phyloP scores from a whole-genome alignment of 2,888 invertebrate genomes.

The Antheraea assamensis region DNA sequence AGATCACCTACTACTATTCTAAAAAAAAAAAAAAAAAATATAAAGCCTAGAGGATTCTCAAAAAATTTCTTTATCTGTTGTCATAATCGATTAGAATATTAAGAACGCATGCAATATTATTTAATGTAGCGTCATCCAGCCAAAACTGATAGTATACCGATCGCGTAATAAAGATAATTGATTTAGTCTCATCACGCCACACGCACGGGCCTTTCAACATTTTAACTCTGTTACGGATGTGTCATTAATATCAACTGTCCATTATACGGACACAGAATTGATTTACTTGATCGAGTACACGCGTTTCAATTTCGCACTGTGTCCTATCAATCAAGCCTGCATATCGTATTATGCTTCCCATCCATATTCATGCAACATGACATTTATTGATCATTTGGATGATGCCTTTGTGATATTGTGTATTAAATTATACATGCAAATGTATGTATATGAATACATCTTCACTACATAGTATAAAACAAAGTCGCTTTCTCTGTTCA shows the following conservation, averaged over 20 bases:
- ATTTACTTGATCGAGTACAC: slow-evolving; percentile 14
- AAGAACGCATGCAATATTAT: too few species aligned
- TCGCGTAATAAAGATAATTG: background rate
- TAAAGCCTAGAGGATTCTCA: too few species aligned
- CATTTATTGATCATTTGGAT: slow-evolving; percentile 10
- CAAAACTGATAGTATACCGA: background rate
- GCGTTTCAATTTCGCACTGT: slow-evolving; percentile 20
- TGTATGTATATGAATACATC: too few species aligned
- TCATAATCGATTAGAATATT: too few species aligned
- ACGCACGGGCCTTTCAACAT: slow-evolving; percentile 2
- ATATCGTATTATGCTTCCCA: slow-evolving; percentile 3
- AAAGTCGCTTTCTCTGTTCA: too few species aligned
- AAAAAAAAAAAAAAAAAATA: too few species aligned
- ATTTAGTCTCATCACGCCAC: background rate
- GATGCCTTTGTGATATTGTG: background rate
- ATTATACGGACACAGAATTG: slow-evolving; percentile 13
- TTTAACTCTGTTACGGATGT: slow-evolving; percentile 9
- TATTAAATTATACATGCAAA: background rate
- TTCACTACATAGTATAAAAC: too few species aligned
- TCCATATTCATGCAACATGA: slow-evolving; percentile 14
- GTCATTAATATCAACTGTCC: slow-evolving; percentile 13
- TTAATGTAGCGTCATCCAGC: too few species aligned
- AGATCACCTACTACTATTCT: too few species aligned
- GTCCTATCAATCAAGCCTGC: slow-evolving; percentile 20
- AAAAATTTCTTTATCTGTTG: too few species aligned